Evolutionary conservation across 2,888 invertebrate species (phyloP), one percentile per base, ranked within the genome.

Genomic region (Hanleya hanleyi): DNA sequence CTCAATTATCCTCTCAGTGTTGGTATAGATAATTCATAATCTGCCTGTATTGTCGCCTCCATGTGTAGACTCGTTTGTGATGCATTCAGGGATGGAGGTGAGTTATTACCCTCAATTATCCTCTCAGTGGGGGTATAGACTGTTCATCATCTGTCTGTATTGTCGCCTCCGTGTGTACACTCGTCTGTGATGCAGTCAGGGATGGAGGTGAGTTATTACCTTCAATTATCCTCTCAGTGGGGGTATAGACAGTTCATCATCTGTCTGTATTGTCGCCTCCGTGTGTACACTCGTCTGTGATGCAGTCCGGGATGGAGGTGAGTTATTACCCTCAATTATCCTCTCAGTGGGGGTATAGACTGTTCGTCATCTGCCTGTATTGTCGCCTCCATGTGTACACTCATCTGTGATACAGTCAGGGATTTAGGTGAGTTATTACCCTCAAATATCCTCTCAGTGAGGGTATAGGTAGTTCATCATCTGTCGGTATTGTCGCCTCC

Each of bases 261-360:
- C n/a, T n/a, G n/a, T n/a, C n/a, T n/a, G n/a, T n/a, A n/a, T n/a
- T n/a, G n/a, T n/a, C n/a, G n/a, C n/a, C n/a, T n/a, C n/a, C n/a
- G n/a, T n/a, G n/a, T n/a, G n/a, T n/a, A n/a, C n/a, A n/a, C n/a
- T n/a, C n/a, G n/a, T n/a, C n/a, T n/a, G n/a, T n/a, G n/a, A n/a
- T n/a, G n/a, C n/a, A n/a, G n/a, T n/a, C n/a, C n/a, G n/a, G n/a
- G n/a, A n/a, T n/a, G n/a, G n/a, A n/a, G n/a, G n/a, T n/a, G n/a
- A n/a, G n/a, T n/a, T n/a, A n/a, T n/a, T n/a, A n/a, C n/a, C n/a
- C n/a, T n/a, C n/a, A n/a, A n/a, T n/a, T n/a, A n/a, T n/a, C 98
- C 99, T 0, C 92, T 99, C 0, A 98, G 98, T 90, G 99, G 99
- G 0, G 99, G 99, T 0, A 95, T 98, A 0, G 99, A 99, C 91